Conservation (phyloP, 2,888 invertebrate genomes). For the Apotomis capreana region DNA sequence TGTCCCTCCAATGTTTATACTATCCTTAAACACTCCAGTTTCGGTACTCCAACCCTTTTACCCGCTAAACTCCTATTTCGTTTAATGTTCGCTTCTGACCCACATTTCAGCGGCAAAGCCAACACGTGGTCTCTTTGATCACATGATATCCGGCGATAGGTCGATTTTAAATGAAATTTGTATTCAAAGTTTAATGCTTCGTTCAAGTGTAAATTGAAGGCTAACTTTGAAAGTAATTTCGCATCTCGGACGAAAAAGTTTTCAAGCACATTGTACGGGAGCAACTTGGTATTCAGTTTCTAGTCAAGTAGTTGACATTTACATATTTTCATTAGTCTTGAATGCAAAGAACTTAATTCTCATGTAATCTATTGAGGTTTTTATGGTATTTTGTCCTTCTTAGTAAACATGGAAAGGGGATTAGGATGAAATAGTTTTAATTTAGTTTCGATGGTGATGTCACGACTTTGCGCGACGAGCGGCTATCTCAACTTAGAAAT, state of each 20-base stretch:
- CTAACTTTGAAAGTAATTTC: slow-evolving; percentile 62
- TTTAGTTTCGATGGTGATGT: not conserved
- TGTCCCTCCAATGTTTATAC: not conserved
- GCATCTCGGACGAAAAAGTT: slow-evolving; percentile 54
- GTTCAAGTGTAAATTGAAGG: slow-evolving; percentile 72
- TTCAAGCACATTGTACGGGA: slow-evolving; percentile 48
- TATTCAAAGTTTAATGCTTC: slow-evolving; percentile 63
- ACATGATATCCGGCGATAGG: slow-evolving; percentile 54
- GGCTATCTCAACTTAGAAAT: too few relatives aligned
- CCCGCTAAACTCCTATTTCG: slow-evolving; percentile 1
- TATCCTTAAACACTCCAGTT: not conserved
- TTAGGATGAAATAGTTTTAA: slow-evolving; percentile 12
- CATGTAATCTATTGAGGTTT: slow-evolving; percentile 36
- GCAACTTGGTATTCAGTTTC: slow-evolving; percentile 46
- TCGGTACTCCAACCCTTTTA: not conserved
- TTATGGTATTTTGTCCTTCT: slow-evolving; percentile 20
- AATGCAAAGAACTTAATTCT: slow-evolving; percentile 26
- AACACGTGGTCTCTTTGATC: slow-evolving; percentile 47
- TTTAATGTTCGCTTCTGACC: not conserved
- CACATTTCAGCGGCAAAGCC: slow-evolving; percentile 16
- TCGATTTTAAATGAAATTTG: slow-evolving; percentile 65
- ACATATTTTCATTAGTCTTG: slow-evolving; percentile 48
- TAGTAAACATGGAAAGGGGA: slow-evolving; percentile 31
- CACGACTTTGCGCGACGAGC: too few relatives aligned
- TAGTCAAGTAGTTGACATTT: slow-evolving; percentile 44